These are phyloP conservation scores for Pheosia tremula DNA, from an alignment of 2,888 invertebrate species.

Conservation along the genomic window DNA sequence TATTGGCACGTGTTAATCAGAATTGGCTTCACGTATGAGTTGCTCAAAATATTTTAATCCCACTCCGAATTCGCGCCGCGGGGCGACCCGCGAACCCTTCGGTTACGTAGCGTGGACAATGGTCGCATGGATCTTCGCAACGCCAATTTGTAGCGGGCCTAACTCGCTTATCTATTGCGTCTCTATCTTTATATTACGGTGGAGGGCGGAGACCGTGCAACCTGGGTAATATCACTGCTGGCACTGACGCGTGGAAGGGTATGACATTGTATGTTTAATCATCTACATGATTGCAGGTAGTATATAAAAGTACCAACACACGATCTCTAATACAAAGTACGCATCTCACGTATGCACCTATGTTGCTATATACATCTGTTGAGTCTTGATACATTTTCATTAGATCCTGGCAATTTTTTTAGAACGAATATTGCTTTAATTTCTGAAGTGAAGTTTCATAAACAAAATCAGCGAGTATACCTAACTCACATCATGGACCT, in stretches of 20 bases:
- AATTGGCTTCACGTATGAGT: constrained; percentile 36
- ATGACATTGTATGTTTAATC: constrained; percentile 45
- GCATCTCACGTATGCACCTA: constrained; percentile 33
- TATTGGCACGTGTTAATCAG: constrained; percentile 60
- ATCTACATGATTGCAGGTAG: constrained; percentile 44
- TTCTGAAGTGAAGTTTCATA: constrained; percentile 32
- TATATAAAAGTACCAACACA: constrained; percentile 42
- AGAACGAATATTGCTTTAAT: constrained; percentile 59
- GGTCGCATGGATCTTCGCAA: neutral
- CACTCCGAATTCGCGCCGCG: no score
- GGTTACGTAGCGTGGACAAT: no score
- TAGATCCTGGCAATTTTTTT: constrained; percentile 30
- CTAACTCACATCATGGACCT: constrained; percentile 52
- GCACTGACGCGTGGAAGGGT: constrained; percentile 38
- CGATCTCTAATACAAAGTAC: constrained; percentile 48
- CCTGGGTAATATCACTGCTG: constrained; percentile 29
- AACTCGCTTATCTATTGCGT: constrained; percentile 36
- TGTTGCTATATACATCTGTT: constrained; percentile 34
- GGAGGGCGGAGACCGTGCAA: constrained; percentile 30
- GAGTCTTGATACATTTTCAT: constrained; percentile 32
- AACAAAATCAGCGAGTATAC: constrained; percentile 64
- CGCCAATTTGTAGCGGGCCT: constrained; percentile 41
- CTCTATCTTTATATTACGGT: constrained; percentile 44
- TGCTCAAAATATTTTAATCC: neutral
- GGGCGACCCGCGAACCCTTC: no score